Base-by-base conservation (phyloP, 2,888 invertebrate genomes). In the Microdon myrmicae region DNA sequence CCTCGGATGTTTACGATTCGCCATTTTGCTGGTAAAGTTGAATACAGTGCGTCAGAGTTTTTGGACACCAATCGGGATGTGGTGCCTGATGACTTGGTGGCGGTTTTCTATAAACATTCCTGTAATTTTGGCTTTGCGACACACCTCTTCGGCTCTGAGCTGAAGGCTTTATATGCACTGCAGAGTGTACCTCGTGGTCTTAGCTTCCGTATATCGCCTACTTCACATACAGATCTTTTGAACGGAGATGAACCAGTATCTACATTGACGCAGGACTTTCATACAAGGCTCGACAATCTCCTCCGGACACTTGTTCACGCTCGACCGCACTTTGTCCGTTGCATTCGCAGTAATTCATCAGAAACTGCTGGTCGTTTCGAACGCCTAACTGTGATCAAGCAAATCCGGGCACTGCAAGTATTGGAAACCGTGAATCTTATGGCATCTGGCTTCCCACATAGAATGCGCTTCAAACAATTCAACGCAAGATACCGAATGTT, bases 41-140 rank as follows among this genome's bases (percentile, higher is more conserved):
- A 89, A 49, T 96, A 96, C 81, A 94, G 96, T 79, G 90, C 94
- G 3, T 86, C 88, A 0, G 90, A 92, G 74, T 96, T 96, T 79
- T 81, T 95, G 49, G 92, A 93, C 71, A 93, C 94, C 7, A 96
- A 96, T 81, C 88, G 92, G 68, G 96, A 96, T 80, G 89, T 91
- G 7, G 89, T 96, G 35, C 92, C 94, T 2, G 95, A 94, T 76
- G 95, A 96, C 77, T 82, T 96, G 71, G 91, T 96, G 1, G 90
- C 92, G 0, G 93, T 94, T 2, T 96, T 96, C 80, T 92, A 94
- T 80, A 92, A 92, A 73, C 90, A 94, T 72, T 88, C 87, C 49
- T 96, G 96, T 81, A 94, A 92, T 77, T 96, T 96, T 80, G 96
- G 96, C n/a, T 96, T 96, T 79, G 96, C 94, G 1, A 94, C 94